Percentiles rank a stretch among this genome's conserved stretches.
These are phyloP conservation scores for Hozukius guyotensis DNA, from an alignment of 2,797 vertebrate species.

Conservation along the genomic window DNA sequence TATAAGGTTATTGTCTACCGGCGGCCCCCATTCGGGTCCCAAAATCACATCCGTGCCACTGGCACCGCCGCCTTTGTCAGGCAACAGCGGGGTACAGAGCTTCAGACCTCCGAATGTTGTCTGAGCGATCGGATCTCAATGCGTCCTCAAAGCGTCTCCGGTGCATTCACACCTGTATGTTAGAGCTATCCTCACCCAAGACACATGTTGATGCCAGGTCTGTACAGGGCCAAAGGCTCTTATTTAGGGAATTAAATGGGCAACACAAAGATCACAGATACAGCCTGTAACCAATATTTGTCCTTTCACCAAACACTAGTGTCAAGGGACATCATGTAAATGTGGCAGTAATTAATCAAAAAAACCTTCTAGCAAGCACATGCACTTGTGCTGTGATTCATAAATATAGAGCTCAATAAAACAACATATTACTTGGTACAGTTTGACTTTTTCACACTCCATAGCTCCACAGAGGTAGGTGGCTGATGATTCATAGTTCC, in stretches of 20 bases:
- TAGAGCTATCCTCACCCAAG: background rate
- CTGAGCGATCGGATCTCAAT: no score
- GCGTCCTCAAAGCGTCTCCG: no score
- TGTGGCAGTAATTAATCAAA: background rate
- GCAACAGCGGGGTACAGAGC: no score
- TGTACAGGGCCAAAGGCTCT: background rate
- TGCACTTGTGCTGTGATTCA: background rate
- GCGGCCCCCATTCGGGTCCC: no score
- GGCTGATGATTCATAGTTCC: conserved; percentile 21
- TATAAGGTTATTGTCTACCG: no score
- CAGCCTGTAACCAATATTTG: background rate
- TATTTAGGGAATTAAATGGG: background rate
- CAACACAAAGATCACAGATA: background rate
- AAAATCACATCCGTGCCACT: no score
- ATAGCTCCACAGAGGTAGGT: background rate
- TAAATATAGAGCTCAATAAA: conserved; percentile 2
- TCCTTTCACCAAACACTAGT: background rate
- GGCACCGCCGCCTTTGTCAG: no score
- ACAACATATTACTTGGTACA: background rate
- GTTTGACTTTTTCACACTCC: background rate
- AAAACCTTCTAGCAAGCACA: background rate
- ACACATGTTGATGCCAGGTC: background rate
- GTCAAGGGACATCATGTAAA: background rate
- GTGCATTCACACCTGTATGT: background rate
- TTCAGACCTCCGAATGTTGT: no score